Evolutionary conservation across 1,140 invertebrate genomes (phyloP).

Genomic region (Daktulosphaira vitifoliae): DNA sequence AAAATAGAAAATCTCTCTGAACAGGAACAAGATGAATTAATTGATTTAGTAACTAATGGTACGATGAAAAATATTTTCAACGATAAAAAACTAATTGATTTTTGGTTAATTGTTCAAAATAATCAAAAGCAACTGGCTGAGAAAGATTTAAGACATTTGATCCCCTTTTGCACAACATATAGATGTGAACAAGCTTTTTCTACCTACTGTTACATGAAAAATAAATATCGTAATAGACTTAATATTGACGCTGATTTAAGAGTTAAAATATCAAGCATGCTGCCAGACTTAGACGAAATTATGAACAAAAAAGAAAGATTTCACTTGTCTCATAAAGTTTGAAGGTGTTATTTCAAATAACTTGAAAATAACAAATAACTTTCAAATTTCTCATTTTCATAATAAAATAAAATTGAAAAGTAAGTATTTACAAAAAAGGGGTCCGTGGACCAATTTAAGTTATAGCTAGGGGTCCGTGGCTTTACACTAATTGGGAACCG

Average conservation of each 20-base stretch:
- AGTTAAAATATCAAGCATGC: neutral
- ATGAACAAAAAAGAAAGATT: neutral
- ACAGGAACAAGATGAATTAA: constrained; percentile 5
- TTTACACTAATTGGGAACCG: no score
- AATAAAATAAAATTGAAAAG: no score
- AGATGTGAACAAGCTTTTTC: constrained; percentile 10
- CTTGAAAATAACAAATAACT: no score
- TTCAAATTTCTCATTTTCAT: no score
- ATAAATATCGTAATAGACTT: constrained; percentile 8
- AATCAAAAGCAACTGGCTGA: neutral
- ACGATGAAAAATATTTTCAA: neutral
- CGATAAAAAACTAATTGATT: neutral
- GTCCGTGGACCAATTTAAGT: no score
- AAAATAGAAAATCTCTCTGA: constrained; percentile 4
- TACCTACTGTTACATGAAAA: neutral
- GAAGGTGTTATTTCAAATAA: no score
- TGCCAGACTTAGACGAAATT: neutral
- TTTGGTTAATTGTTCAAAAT: neutral
- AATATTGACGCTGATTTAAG: neutral
- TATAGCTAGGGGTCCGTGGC: no score
- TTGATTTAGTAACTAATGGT: neutral
- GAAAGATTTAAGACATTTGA: neutral
- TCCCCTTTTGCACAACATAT: constrained; percentile 1
- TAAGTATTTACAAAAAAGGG: no score
- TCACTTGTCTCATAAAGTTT: no score